phyloP scores from a whole-genome alignment of 2,888 invertebrate genomes.

The Chaetogeoica ovagalla region DNA sequence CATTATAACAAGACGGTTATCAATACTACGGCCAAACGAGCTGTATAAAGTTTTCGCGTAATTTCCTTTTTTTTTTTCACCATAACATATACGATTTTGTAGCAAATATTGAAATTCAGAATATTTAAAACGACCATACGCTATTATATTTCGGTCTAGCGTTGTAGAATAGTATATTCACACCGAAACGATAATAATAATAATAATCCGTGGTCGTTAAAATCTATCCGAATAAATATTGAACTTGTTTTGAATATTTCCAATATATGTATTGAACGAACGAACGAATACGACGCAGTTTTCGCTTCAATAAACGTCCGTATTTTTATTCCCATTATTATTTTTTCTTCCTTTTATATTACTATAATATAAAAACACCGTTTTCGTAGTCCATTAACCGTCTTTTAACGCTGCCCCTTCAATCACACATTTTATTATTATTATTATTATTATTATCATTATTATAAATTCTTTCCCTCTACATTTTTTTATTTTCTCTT shows the following conservation, averaged over 20 bases:
- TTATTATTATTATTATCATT: neutral
- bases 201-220: too few relatives aligned
- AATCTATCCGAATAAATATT: neutral
- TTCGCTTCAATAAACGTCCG: neutral
- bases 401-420: constrained; percentile 20
- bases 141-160: too few relatives aligned
- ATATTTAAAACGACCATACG: too few relatives aligned
- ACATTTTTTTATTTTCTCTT: neutral
- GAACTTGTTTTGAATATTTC: constrained; percentile 18
- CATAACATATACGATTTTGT: too few relatives aligned
- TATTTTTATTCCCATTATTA: neutral
- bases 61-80: too few relatives aligned
- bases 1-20: too few relatives aligned
- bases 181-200: too few relatives aligned
- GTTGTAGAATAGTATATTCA: too few relatives aligned
- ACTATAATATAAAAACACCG: neutral
- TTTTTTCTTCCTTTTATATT: neutral
- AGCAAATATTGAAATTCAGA: too few relatives aligned
- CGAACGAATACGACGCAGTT: neutral
- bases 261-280: constrained; percentile 19
- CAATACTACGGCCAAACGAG: too few relatives aligned
- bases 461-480: constrained; percentile 11
- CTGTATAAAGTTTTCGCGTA: too few relatives aligned
- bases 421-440: constrained; percentile 1
- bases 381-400: constrained; percentile 20